Conservation (phyloP, 1,140 invertebrate genomes). For the Zaprionus ghesquierei region DNA sequence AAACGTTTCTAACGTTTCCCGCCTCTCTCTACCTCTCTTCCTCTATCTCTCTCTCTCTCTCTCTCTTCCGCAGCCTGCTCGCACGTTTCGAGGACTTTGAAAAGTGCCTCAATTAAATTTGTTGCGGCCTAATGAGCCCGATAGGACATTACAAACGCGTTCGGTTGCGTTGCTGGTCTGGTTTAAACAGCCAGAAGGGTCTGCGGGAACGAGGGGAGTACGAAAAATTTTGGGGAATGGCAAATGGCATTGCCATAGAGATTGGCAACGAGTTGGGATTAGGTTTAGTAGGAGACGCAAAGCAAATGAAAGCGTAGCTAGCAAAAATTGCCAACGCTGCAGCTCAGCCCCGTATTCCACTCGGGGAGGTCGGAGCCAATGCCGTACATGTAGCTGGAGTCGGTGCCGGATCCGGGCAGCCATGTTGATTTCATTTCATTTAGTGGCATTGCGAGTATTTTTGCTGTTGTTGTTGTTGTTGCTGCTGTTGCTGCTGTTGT, state of each 20-base stretch:
- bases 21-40: neutral
- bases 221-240: neutral
- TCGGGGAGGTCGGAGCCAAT: neutral
- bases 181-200: neutral
- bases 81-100: neutral
- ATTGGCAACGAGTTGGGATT: neutral
- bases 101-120: constrained; percentile 40
- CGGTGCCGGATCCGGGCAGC: constrained; percentile 51
- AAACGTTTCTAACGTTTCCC: neutral
- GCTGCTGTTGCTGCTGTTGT: constrained; percentile 6
- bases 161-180: neutral
- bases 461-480: neutral
- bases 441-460: constrained; percentile 43
- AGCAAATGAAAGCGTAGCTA: constrained; percentile 29
- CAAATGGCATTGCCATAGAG: neutral
- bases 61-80: neutral
- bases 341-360: constrained; percentile 33
- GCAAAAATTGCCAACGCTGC: constrained; percentile 69
- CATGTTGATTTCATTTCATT: constrained; percentile 80
- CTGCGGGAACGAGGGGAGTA: neutral
- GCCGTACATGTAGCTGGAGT: neutral
- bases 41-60: neutral
- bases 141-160: constrained; percentile 30
- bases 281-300: neutral
- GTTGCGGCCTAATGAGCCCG: constrained; percentile 31